phyloP scores from a whole-genome alignment of 2,888 invertebrate genomes.

The Nudaria mundana region DNA sequence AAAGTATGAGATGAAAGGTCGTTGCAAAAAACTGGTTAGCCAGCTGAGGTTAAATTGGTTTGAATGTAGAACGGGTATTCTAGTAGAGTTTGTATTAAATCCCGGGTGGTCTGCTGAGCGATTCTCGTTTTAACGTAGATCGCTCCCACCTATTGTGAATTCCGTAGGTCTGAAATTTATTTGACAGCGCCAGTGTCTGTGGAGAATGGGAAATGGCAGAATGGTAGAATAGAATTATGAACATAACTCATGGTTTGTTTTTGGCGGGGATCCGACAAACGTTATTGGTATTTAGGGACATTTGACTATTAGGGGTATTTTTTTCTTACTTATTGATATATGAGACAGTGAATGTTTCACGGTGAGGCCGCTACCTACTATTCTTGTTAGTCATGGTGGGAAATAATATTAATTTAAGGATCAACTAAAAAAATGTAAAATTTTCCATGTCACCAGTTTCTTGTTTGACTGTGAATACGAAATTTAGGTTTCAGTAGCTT shows the following conservation, averaged over 20 bases:
- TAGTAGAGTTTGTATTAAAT: conserved; percentile 49
- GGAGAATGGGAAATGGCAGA: conserved; percentile 81
- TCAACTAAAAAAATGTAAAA: conserved; percentile 20
- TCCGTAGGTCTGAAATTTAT: conserved; percentile 78
- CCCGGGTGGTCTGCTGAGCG: conserved; percentile 52
- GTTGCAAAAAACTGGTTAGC: conserved; percentile 59
- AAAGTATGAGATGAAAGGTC: conserved; percentile 67
- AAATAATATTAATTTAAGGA: conserved; percentile 65
- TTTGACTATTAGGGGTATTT: conserved; percentile 69
- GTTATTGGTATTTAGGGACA: conserved; percentile 78
- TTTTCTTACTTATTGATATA: conserved; percentile 60
- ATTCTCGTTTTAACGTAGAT: conserved; percentile 59
- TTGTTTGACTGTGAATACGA: no score
- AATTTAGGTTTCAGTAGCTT: no score
- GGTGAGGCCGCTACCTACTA: no score
- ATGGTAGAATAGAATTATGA: conserved; percentile 75
- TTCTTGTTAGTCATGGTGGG: conserved; percentile 66
- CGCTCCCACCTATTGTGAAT: conserved; percentile 77
- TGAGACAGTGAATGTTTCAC: conserved; percentile 58
- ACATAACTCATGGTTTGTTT: conserved; percentile 81
- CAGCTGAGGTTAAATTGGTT: conserved; percentile 58
- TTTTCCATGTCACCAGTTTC: no score
- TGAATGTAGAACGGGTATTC: conserved; percentile 37
- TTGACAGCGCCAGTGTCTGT: conserved; percentile 78
- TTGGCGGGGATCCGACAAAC: conserved; percentile 78